These are phyloP conservation scores for Drosophila mauritiana DNA, from an alignment of 1,140 invertebrate genomes.

Conservation along the genomic window DNA sequence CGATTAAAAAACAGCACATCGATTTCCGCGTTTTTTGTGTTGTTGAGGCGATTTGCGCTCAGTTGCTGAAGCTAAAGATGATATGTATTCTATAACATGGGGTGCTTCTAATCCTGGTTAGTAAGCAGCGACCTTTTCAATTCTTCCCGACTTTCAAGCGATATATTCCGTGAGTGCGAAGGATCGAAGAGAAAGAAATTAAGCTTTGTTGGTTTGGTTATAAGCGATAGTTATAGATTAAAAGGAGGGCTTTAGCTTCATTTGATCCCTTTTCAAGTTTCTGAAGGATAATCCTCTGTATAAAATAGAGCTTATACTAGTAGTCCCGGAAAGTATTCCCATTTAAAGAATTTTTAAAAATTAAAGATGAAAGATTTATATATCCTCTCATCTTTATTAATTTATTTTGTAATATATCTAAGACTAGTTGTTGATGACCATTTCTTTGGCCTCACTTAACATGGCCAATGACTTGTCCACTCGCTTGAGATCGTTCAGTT, in stretches of 20 bases:
- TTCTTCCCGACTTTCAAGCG: slow-evolving; percentile 6
- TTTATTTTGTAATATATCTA: slow-evolving; percentile 3
- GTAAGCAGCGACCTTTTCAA: neutral
- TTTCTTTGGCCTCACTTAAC: slow-evolving; percentile 35
- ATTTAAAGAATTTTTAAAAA: neutral
- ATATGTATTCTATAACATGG: neutral
- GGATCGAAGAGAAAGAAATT: neutral
- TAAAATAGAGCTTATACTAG: neutral
- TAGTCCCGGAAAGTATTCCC: neutral
- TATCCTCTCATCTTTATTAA: slow-evolving; percentile 16
- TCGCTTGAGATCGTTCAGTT: slow-evolving; percentile 68
- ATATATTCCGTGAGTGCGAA: neutral
- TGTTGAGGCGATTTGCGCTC: slow-evolving; percentile 88
- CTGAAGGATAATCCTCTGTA: neutral
- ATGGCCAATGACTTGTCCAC: slow-evolving; percentile 53
- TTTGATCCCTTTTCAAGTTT: neutral
- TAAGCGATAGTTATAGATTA: slow-evolving; percentile 7
- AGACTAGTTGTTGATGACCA: slow-evolving; percentile 50
- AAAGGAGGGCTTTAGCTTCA: neutral
- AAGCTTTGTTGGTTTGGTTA: slow-evolving; percentile 8
- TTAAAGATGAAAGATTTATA: too few species aligned
- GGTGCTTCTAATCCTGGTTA: neutral
- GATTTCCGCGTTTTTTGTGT: slow-evolving; percentile 88
- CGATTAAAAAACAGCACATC: slow-evolving; percentile 91
- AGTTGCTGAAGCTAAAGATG: slow-evolving; percentile 57